Evolutionary conservation across 2,113 vertebrate genomes (phyloP).

Genomic region (Gnathonemus longibarbis): DNA sequence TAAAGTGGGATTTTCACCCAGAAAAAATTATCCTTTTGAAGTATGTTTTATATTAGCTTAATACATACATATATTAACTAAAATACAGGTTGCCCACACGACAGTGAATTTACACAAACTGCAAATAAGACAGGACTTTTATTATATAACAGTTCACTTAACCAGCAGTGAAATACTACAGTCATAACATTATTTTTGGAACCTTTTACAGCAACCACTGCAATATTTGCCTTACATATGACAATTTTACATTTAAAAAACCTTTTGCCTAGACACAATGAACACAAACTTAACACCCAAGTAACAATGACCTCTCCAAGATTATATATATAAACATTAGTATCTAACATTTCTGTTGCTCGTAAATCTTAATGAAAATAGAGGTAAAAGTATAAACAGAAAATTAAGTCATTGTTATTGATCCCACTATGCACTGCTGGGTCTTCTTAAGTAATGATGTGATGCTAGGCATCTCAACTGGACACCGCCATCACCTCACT

Average conservation of each 20-base stretch:
- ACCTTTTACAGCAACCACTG: not conserved
- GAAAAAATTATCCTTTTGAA: not conserved
- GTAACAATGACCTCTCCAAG: not conserved
- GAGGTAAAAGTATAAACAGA: too few species aligned
- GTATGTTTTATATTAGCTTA: not conserved
- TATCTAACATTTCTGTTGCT: not conserved
- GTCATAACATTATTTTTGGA: not conserved
- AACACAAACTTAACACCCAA: not conserved
- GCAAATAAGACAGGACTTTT: not conserved
- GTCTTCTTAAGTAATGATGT: not conserved
- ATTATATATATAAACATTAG: not conserved
- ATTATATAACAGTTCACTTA: not conserved
- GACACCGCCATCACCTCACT: not conserved
- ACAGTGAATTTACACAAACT: not conserved
- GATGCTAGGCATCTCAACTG: not conserved
- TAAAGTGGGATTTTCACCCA: not conserved
- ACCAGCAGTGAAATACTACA: not conserved
- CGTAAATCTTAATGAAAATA: not conserved
- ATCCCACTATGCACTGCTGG: not conserved
- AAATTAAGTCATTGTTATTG: not conserved
- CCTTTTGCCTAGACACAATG: not conserved
- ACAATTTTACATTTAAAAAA: not conserved
- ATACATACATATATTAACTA: not conserved
- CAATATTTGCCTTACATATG: not conserved
- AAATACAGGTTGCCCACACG: not conserved